Conservation (phyloP, 1,140 invertebrate genomes). For the Conus betulinus region DNA sequence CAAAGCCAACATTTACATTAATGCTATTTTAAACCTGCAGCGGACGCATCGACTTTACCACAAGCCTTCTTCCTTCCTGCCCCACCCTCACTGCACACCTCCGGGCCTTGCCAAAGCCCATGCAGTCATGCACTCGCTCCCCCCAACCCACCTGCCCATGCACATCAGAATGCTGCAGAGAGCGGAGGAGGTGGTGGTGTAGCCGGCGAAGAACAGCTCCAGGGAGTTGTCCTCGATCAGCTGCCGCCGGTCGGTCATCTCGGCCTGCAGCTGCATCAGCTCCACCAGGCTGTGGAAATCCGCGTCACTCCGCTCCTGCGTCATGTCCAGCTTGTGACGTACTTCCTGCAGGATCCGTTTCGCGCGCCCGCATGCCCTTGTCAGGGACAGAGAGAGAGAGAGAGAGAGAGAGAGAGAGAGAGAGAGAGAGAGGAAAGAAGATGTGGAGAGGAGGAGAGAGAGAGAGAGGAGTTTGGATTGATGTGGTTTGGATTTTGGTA, state of each 20-base stretch:
- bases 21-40: no score
- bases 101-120: not conserved
- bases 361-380: constrained; percentile 47
- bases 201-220: constrained; percentile 52
- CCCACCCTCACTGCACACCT: not conserved
- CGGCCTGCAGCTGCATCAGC: constrained; percentile 4
- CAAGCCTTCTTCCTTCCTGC: not conserved
- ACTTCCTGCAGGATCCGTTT: constrained; percentile 38
- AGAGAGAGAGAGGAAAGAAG: not conserved
- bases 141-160: constrained; percentile 35
- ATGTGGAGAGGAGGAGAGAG: not conserved
- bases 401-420: not conserved
- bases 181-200: constrained; percentile 48
- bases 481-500: no score
- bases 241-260: not conserved
- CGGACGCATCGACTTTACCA: no score
- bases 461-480: not conserved
- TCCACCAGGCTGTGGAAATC: constrained; percentile 21
- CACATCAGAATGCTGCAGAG: constrained; percentile 43
- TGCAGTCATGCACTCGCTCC: not conserved
- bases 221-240: constrained; percentile 47
- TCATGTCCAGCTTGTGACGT: constrained; percentile 27
- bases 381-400: not conserved
- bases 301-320: constrained; percentile 10
- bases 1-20: no score